phyloP scores from a whole-genome alignment of 1,140 invertebrate genomes.

The Megalonaias nervosa region DNA sequence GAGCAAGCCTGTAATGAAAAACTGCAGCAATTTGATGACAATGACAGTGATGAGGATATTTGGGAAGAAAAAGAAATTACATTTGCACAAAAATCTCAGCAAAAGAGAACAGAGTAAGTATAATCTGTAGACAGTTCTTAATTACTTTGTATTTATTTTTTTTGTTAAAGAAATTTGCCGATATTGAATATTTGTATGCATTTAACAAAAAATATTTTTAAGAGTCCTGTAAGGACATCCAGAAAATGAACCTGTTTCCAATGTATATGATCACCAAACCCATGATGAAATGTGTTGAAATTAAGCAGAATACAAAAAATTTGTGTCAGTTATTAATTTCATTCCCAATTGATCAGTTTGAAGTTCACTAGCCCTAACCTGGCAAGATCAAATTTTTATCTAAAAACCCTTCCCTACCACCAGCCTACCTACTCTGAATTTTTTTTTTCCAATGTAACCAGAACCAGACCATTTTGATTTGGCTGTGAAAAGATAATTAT shows the following conservation, averaged over 20 bases:
- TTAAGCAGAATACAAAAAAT: too few species aligned
- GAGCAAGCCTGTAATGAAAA: conserved; percentile 74
- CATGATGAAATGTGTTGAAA: too few species aligned
- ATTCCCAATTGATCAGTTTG: too few species aligned
- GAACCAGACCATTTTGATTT: too few species aligned
- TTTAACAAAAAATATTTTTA: neutral
- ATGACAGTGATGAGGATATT: conserved; percentile 72
- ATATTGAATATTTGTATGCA: neutral
- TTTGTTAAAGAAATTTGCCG: neutral
- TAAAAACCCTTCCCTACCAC: too few species aligned
- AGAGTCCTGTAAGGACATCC: neutral
- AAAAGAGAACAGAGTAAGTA: conserved; percentile 51
- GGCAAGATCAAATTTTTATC: too few species aligned
- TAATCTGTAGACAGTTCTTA: neutral
- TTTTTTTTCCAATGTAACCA: too few species aligned
- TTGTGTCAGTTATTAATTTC: too few species aligned
- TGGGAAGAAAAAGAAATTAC: conserved; percentile 73
- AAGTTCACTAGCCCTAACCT: too few species aligned
- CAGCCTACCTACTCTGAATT: too few species aligned
- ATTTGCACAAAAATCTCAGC: conserved; percentile 54
- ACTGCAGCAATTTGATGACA: conserved; percentile 72
- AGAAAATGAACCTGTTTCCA: neutral
- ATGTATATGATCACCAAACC: too few species aligned
- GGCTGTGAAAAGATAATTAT: too few species aligned
- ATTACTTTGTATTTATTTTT: neutral